Conservation (phyloP, 2,113 vertebrate genomes). For the Polypterus bichir region DNA sequence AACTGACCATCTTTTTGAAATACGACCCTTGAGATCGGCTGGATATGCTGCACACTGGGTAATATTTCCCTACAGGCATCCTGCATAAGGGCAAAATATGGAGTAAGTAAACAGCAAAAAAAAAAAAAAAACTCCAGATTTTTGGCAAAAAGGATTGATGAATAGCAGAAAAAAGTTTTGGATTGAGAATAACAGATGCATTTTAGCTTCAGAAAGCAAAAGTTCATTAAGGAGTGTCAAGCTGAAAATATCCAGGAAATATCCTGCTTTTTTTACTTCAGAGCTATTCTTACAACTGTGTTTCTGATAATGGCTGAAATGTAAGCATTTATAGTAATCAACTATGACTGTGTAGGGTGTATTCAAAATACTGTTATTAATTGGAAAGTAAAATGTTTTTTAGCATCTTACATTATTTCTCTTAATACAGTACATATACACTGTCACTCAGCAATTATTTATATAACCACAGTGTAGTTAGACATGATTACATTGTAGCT, state of each 20-base stretch:
- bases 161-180: slow-evolving; percentile 6
- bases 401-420: not conserved
- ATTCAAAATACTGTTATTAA: not conserved
- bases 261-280: slow-evolving; percentile 5
- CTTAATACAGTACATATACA: no score
- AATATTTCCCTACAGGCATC: slow-evolving; percentile 10
- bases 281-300: not conserved
- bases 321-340: not conserved
- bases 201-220: slow-evolving; percentile 2
- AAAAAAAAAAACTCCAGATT: slow-evolving; percentile 11
- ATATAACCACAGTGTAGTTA: no score
- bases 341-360: not conserved
- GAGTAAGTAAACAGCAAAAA: slow-evolving; percentile 11
- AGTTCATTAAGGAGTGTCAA: slow-evolving; percentile 5
- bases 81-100: slow-evolving; percentile 13
- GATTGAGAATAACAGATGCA: slow-evolving; percentile 6
- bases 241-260: not conserved
- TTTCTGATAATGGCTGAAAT: not conserved
- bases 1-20: slow-evolving; percentile 50
- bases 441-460: no score
- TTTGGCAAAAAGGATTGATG: slow-evolving; percentile 7
- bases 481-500: no score
- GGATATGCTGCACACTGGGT: slow-evolving; percentile 9
- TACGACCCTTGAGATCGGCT: slow-evolving; percentile 31
- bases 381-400: not conserved